Evolutionary conservation across 2,113 vertebrate species (phyloP).

Genomic region (Tupaia chinensis): DNA sequence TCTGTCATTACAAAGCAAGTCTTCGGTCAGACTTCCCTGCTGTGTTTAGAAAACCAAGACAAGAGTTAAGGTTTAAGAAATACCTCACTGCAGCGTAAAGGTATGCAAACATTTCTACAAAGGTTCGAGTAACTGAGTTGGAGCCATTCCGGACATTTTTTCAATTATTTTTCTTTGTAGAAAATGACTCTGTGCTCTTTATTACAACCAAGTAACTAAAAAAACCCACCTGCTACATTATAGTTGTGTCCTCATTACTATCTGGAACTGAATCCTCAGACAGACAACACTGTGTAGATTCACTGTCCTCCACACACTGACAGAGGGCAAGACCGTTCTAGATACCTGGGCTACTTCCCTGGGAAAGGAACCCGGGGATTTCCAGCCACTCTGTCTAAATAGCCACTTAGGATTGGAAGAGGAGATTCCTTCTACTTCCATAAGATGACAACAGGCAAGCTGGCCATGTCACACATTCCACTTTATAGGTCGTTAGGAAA

Average conservation of each 20-base stretch:
- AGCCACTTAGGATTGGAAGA: background rate
- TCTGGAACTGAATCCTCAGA: background rate
- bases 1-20: slow-evolving; percentile 63
- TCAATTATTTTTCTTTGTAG: background rate
- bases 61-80: background rate
- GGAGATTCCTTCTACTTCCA: background rate
- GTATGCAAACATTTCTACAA: background rate
- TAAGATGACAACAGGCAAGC: background rate
- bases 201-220: background rate
- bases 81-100: background rate
- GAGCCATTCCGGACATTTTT: background rate
- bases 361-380: background rate
- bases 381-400: background rate
- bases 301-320: background rate
- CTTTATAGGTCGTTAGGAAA: slow-evolving; percentile 26
- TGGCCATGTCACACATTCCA: background rate
- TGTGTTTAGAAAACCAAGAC: background rate
- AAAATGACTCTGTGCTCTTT: background rate
- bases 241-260: background rate
- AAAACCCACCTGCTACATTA: background rate
- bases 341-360: accelerated
- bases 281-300: background rate
- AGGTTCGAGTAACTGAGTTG: background rate
- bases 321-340: background rate
- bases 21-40: background rate